phyloP scores from a whole-genome alignment of 2,888 invertebrate genomes.

The Idaea dimidiata region DNA sequence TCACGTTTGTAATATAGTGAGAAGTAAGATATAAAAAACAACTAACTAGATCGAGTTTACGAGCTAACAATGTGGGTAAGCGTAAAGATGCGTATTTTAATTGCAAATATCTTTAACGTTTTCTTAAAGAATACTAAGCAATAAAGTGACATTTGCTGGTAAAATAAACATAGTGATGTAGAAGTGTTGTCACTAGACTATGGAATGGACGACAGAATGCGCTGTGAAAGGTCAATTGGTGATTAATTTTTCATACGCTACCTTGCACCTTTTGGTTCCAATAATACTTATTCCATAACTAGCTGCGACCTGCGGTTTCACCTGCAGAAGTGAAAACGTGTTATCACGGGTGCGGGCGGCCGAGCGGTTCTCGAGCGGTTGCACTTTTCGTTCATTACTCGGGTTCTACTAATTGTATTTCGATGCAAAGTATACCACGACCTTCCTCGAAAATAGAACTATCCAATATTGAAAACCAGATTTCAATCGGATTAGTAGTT shows the following conservation, averaged over 20 bases:
- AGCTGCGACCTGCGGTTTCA: too few species aligned
- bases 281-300: neutral
- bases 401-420: too few species aligned
- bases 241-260: constrained; percentile 25
- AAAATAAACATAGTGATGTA: neutral
- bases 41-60: neutral
- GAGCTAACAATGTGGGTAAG: neutral
- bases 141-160: neutral
- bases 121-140: neutral
- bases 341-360: too few species aligned
- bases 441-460: too few species aligned
- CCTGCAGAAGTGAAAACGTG: too few species aligned
- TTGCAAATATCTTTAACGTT: neutral
- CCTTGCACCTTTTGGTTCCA: constrained; percentile 22
- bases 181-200: neutral
- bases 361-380: too few species aligned
- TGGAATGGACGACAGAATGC: constrained; percentile 22
- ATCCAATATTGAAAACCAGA: too few species aligned
- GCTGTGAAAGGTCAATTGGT: constrained; percentile 21
- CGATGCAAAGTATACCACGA: too few species aligned
- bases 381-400: too few species aligned
- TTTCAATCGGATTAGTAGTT: too few species aligned
- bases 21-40: neutral
- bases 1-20: neutral
- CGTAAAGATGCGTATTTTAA: neutral